Conservation (phyloP, 2,888 invertebrate genomes). For the Nudaria mundana region DNA sequence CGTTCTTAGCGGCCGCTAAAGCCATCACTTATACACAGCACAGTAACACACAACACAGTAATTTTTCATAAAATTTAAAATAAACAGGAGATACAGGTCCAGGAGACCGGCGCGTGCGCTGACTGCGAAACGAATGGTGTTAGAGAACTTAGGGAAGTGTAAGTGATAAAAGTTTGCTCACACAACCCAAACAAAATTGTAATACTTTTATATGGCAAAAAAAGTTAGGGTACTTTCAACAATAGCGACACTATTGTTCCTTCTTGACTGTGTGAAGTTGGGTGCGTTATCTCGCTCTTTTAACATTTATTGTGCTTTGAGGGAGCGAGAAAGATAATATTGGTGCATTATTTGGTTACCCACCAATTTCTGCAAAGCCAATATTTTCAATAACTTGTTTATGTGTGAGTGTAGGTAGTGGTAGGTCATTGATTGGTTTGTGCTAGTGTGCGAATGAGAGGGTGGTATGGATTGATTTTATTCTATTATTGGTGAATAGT, state of each 20-base stretch:
- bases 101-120: constrained; percentile 60
- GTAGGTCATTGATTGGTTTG: constrained; percentile 60
- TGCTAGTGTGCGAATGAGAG: constrained; percentile 62
- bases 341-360: no score
- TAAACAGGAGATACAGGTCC: constrained; percentile 59
- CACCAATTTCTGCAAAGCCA: constrained; percentile 78
- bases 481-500: constrained; percentile 80
- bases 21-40: constrained; percentile 61
- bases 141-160: constrained; percentile 58
- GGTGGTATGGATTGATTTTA: constrained; percentile 78
- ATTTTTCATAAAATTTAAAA: constrained; percentile 41
- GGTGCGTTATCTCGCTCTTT: constrained; percentile 51
- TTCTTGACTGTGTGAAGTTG: constrained; percentile 66
- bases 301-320: constrained; percentile 27
- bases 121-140: constrained; percentile 76
- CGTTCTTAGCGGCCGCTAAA: constrained; percentile 58
- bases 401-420: constrained; percentile 48
- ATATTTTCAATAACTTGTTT: constrained; percentile 69
- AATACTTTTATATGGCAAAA: constrained; percentile 80
- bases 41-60: no score
- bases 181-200: constrained; percentile 77
- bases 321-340: constrained; percentile 52
- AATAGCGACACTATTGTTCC: constrained; percentile 78
- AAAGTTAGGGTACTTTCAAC: constrained; percentile 78
- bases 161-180: no score